Evolutionary conservation across 92 coral and sea anemone genomes (phyloP), one percentile per base, ranked within the genome.

Genomic region (Parazoanthus darwini): DNA sequence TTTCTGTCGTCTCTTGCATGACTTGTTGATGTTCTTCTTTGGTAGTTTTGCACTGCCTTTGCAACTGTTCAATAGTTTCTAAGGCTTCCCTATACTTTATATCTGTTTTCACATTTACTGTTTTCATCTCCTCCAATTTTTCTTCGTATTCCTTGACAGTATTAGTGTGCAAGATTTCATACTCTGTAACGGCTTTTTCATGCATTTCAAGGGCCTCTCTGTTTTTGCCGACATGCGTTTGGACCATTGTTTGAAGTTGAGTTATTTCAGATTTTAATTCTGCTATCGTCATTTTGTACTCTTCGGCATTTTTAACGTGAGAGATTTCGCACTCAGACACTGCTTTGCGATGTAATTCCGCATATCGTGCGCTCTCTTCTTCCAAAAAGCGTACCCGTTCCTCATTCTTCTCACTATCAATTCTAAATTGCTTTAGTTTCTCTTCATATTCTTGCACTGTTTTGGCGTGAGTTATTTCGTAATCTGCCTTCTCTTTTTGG

Each of bases 261-360:
- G 51, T 16, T 9, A 75, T 75, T 9, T 75, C n/a, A 38, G 13
- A 14, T 39, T 44, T 38, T 2, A 75, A n/a, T 75, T 75, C 26
- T 39, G n/a, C 50, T 75, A 75, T 38, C 13, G 43, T 75, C 50
- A 16, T n/a, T 16, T 75, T 63, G 68, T 63, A 63, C 25, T 63
- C 68, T 11, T 63, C 68, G 23, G 68, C n/a, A 63, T 0, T 8
- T 2, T 63, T 63, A 7, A 22, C 68, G 68, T 63, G 68, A 63
- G 68, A 20, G 15, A 29, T 18, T 83, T 83, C 74, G 74, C 68
- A 43, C 68, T 68, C 78, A 36, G 23, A n/a, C 38, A 51, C 25
- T 44, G 74, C 74, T 43, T 44, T 83, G 25, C 54, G 42, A 71
- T 82, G 36, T 15, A 18, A n/a, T 65, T 82, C 51, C 18, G 86